Base-by-base conservation (phyloP, 2,797 vertebrate species). In the Pseudochaenichthys georgianus region DNA sequence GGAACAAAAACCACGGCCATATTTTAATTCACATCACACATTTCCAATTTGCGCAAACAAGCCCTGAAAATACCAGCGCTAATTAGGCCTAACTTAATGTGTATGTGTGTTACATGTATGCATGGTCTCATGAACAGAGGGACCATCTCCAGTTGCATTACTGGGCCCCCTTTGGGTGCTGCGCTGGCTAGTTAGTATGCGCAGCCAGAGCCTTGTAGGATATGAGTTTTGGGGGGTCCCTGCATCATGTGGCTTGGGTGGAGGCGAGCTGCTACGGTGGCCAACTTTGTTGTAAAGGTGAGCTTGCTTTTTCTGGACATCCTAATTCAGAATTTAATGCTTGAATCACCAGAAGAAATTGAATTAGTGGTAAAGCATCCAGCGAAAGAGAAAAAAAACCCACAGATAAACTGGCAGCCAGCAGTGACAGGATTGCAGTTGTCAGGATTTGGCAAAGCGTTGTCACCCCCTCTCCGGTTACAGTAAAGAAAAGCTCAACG, bases 1-100 rank as follows among this genome's bases (percentile, higher is more conserved):
- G 93, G 87, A 94, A 94, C 90, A 89, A 96, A 93, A 94, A 91
- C 64, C 88, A 67, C 74, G 79, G 87, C 82, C 70, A 87, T 95
- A 95, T 94, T 96, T 96, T 94, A 95, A 96, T 97, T 95, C 94
- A 94, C 91, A 93, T 96, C 93, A 95, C 93, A 95, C 95, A 95
- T 92, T 96, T 93, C 86, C 93, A 95, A 95, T 90, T 93, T 87
- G 95, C 86, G 88, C 91, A 95, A 96, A 95, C 94, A 93, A 93
- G 92, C 89, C 94, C 93, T 90, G 93, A 93, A 95, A 93, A 86
- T 88, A 89, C 87, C 85, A 88, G 70, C 46, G 70, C 92, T 75
- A 93, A 81, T 96, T 95, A 94, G 88, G 83, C 82, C 93, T 94
- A 86, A 88, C 62, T 81, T 80, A 73, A 81, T 75, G 60, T 84